Evolutionary conservation across 2,888 invertebrate species (phyloP), one percentile per base, ranked within the genome.

Genomic region (Xestia sexstrigata): DNA sequence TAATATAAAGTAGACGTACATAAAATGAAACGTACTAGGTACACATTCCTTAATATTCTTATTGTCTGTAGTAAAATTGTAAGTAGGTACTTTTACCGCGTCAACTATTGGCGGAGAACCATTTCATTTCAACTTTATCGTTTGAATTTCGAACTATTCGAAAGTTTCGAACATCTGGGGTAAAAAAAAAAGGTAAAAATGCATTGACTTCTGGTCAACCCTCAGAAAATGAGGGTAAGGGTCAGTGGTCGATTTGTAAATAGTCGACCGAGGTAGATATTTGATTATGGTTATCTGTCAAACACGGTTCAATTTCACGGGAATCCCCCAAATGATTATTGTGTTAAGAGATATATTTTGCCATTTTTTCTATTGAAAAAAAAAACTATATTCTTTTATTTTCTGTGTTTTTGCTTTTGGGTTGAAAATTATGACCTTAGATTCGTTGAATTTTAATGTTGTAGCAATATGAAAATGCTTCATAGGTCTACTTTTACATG

Each of bases 91-190:
- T 78, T 83, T 83, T 35, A 73, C 67, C 55, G 35, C 72, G 81
- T 62, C 80, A 72, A 84, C 82, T 85, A 82, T 82, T 85, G 75
- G n/a, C 30, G 62, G 66, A 35, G 55, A 62, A 47, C 80, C 73
- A 80, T 81, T 81, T 84, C 60, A 81, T 72, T 80, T 84, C 23
- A 79, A 81, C 73, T 84, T 84, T 84, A 80, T 55, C 85, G 39
- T 67, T 13, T 13, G 55, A 80, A 60, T 84, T 62, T 84, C 30
- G 39, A 84, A 62, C 52, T 72, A 72, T 84, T 84, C 2, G 17
- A 79, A 69, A 49, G 80, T 62, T 60, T 62, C 47, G 39, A 55
- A 55, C 60, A 67, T 62, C 81, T 62, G 67, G 55, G 23, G 11
- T 72, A 35, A 30, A 60, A 26, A 70, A 84, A 84, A 62, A 65